These are phyloP conservation scores for Eidolon helvum DNA, from an alignment of 2,113 vertebrate genomes.

Conservation along the genomic window DNA sequence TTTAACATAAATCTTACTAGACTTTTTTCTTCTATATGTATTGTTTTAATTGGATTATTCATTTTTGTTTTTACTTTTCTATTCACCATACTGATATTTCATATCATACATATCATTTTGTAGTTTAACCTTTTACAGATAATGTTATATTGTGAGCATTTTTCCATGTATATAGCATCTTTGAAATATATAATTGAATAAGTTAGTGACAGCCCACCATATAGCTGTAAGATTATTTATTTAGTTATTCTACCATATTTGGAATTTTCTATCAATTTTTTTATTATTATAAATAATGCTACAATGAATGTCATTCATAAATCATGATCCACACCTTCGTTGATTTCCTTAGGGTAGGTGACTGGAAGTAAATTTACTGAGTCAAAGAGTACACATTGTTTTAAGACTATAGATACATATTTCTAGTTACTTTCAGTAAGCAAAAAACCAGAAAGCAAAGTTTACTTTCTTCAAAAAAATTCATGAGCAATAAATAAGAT, in stretches of 20 bases:
- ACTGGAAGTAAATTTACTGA: constrained; percentile 8
- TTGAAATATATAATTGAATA: neutral
- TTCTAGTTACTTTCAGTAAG: neutral
- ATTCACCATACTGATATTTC: neutral
- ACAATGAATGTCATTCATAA: constrained; percentile 18
- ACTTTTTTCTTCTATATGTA: neutral
- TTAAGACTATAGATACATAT: neutral
- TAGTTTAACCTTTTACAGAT: neutral
- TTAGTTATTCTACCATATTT: neutral
- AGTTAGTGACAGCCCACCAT: neutral
- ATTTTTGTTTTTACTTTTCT: neutral
- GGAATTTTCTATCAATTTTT: constrained; percentile 12
- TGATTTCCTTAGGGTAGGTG: neutral
- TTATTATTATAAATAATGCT: constrained; percentile 15
- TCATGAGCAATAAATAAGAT: neutral
- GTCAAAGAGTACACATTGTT: neutral
- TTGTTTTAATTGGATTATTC: neutral
- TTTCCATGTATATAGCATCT: neutral
- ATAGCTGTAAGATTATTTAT: neutral
- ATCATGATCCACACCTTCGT: neutral
- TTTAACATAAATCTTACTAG: neutral
- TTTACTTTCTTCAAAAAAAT: neutral
- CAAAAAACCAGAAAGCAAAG: neutral
- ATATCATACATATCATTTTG: neutral
- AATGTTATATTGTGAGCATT: neutral